Evolutionary conservation across 2,113 vertebrate genomes (phyloP), one percentile per base, ranked within the genome.

Genomic region (Diadophis punctatus): DNA sequence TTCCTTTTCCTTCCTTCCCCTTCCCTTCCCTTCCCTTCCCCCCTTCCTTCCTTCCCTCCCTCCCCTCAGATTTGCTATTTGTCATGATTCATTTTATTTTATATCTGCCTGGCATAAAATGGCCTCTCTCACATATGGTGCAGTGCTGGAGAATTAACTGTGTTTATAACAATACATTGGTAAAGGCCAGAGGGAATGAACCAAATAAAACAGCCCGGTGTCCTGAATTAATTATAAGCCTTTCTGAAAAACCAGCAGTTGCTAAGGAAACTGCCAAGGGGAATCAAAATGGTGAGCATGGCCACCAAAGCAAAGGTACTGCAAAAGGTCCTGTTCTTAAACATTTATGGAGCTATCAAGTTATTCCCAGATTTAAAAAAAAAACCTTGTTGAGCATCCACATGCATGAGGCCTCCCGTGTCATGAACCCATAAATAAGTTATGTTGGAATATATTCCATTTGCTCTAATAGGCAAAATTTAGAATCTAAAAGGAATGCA

Each of bases 211-310:
- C 68, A 63, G 87, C 85, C 68, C 56, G 11, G 27, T 63, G 52
- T 11, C 10, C 86, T 93, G 93, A 95, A 95, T 95, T 92, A 96
- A 94, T 94, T 89, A 96, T 93, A 92, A 95, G 93, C 53, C 25
- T 95, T 95, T 89, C 95, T 90, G 90, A 80, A 86, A 89, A 56
- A 16, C 11, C 58, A 68, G 23, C 88, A 89, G 88, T 94, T 93
- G 91, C 90, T 93, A 92, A 46, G 92, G 39, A 96, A 92, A 88
- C n/a, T 49, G 48, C 90, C 56, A 52, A 90, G 58, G 80, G 12
- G 39, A 68, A 90, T 52, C 56, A 48, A 30, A 58, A 48, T 89
- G 89, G 46, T 63, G n/a, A 48, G 22, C 5, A 16, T 89, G 58
- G 11, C 91, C 80, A 58, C 56, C 86, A 86, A n/a, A 91, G 87